Base-by-base conservation (phyloP, 2,113 vertebrate genomes). In the Dermatemys mawii region DNA sequence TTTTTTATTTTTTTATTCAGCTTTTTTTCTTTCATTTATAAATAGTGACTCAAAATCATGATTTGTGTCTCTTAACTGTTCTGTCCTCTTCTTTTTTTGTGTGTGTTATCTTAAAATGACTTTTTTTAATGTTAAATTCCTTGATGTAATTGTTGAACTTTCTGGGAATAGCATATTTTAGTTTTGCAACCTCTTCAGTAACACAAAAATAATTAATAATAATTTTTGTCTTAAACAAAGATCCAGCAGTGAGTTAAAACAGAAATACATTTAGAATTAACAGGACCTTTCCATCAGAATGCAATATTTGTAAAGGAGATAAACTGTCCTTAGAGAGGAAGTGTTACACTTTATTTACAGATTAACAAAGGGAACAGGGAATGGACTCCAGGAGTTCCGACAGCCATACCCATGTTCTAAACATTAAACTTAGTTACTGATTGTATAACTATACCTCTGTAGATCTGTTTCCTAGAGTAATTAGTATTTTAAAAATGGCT, bases 91-190 rank as follows among this genome's bases (percentile, higher is more conserved):
- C 32, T 87, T 8, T 14, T 92, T 27, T 86, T 79, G n/a, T 32
- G 67, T 51, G 5, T 0, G 0, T 4, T 93, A 50, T 79, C 93
- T 95, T 70, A 63, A 79, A 88, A 50, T 67, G 9, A 46, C 87
- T 14, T 86, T 16, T 29, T 12, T 63, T n/a, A 16, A 63, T 35
- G 32, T 63, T 63, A 63, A 35, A 35, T 63, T 63, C 7, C 7
- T 63, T 63, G 55, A 46, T 90, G 32, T 80, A 57, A 95, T 48
- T 67, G 57, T 92, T 89, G 32, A 86, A 92, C 90, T 41, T 92
- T 96, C 95, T 80, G 86, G 67, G 83, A 93, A 86, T 48, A 92
- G 49, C 24, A 6, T 89, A 73, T 96, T 96, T 94, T 88, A n/a
- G 81, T 94, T 90, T 9, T 54, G 27, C 38, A 79, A 73, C 82